phyloP scores from a whole-genome alignment of 1,140 invertebrate genomes.

The Zaprionus capensis region DNA sequence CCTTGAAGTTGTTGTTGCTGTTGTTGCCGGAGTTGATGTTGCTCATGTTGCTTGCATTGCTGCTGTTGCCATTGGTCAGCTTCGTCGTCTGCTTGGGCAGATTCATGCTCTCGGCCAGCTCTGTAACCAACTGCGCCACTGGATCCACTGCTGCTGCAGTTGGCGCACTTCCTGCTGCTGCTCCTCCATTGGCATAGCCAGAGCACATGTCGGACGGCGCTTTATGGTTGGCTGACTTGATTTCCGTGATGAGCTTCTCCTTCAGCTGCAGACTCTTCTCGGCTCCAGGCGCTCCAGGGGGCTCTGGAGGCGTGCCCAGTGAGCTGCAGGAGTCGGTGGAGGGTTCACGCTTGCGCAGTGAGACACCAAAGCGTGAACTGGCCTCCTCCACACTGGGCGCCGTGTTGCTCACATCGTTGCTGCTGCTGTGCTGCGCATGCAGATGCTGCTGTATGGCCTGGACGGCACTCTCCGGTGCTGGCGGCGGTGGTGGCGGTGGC shows the following conservation, averaged over 20 bases:
- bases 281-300: constrained; percentile 19
- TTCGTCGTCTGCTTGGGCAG: constrained; percentile 83
- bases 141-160: constrained; percentile 86
- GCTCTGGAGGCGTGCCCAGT: constrained; percentile 79
- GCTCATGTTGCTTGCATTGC: constrained; percentile 24
- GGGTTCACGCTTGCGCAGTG: constrained; percentile 88
- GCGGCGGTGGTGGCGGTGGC: constrained; percentile 79
- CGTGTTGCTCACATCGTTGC: constrained; percentile 87
- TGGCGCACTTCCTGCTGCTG: constrained; percentile 45
- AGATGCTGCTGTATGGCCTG: constrained; percentile 74
- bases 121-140: constrained; percentile 91
- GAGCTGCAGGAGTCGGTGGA: constrained; percentile 87
- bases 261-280: constrained; percentile 86
- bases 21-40: constrained; percentile 5
- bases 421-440: constrained; percentile 82
- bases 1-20: constrained; percentile 85
- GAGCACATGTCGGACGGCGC: constrained; percentile 83
- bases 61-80: constrained; percentile 55
- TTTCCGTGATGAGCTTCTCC: constrained; percentile 92
- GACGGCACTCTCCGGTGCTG: constrained; percentile 68
- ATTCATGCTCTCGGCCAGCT: constrained; percentile 88
- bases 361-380: constrained; percentile 89
- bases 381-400: constrained; percentile 89
- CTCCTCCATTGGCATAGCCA: constrained; percentile 53
- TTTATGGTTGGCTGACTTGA: constrained; percentile 87